Base-by-base conservation (phyloP, 2,888 invertebrate genomes). In the Clepsis dumicolana region DNA sequence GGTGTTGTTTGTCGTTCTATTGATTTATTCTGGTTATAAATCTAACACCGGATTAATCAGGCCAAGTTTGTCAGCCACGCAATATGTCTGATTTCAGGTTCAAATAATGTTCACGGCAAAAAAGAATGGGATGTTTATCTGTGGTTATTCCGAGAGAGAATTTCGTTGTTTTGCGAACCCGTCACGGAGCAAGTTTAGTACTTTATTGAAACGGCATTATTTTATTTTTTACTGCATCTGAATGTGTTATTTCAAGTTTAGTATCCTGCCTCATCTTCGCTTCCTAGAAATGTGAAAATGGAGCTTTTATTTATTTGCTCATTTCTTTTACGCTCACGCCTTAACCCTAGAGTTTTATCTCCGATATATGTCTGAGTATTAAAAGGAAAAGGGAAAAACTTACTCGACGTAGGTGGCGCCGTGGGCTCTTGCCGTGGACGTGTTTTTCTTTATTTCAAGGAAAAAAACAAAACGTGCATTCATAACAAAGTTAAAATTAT, bases 21-120 rank as follows among this genome's bases (percentile, higher is more conserved):
- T 91, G 91, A 93, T 92, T 93, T 91, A 92, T 91, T 83, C 82
- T 75, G 77, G 75, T 82, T 82, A 91, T 92, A 91, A 91, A 91
- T 91, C 88, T 84, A 82, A 83, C 83, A 82, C 83, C 74, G 87
- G 88, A 90, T 92, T 91, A 91, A 91, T 91, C 89, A 89, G 84
- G 80, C 81, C 84, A 81, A 87, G 85, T 89, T 89, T 83, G 85
- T 84, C 82, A 81, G 77, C 79, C 76, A 71, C 77, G 82, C 86
- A 85, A 87, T 86, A 83, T 85, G 86, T 83, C 84, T 79, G 73
- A 25, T 59, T 76, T 48, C 64, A 64, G 64, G 59, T 63, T 63
- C 62, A 44, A 54, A 59, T 48, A n/a, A 53, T 48, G 27, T 59
- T 65, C 29, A 44, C n/a, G 52, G 16, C 54, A 35, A 65, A 44